Conservation (phyloP, 2,888 invertebrate genomes). For the Campoplex capitator region DNA sequence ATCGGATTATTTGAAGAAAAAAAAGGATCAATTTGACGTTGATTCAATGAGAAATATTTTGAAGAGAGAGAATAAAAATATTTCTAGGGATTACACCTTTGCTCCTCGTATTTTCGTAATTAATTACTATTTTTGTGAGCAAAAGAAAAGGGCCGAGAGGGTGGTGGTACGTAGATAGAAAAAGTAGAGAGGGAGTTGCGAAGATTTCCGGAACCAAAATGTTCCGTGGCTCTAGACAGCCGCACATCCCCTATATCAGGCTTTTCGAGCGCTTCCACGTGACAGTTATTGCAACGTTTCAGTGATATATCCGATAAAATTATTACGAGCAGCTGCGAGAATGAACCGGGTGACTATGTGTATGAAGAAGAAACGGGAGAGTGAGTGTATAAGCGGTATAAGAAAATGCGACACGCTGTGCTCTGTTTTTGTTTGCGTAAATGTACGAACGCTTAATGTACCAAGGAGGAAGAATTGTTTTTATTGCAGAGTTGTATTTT, state of each 20-base stretch:
- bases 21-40: neutral
- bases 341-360: neutral
- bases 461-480: constrained; percentile 13
- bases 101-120: constrained; percentile 40
- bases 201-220: constrained; percentile 73
- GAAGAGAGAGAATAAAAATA: neutral
- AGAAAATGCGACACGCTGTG: constrained; percentile 28
- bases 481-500: constrained; percentile 30
- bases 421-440: neutral
- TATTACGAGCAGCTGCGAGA: constrained; percentile 81
- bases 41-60: constrained; percentile 2
- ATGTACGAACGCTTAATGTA: constrained; percentile 29
- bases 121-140: constrained; percentile 55
- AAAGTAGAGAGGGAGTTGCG: constrained; percentile 29
- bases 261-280: constrained; percentile 75
- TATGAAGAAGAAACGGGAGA: constrained; percentile 32
- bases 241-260: constrained; percentile 77
- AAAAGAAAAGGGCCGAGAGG: constrained; percentile 55
- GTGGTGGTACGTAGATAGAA: constrained; percentile 6
- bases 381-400: neutral
- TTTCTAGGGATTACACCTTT: neutral
- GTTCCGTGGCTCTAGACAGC: constrained; percentile 71
- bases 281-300: constrained; percentile 81
- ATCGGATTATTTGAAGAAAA: neutral
- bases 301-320: constrained; percentile 78